Evolutionary conservation across 2,888 invertebrate species (phyloP).

Genomic region (Gymnoscelis rufifasciata): DNA sequence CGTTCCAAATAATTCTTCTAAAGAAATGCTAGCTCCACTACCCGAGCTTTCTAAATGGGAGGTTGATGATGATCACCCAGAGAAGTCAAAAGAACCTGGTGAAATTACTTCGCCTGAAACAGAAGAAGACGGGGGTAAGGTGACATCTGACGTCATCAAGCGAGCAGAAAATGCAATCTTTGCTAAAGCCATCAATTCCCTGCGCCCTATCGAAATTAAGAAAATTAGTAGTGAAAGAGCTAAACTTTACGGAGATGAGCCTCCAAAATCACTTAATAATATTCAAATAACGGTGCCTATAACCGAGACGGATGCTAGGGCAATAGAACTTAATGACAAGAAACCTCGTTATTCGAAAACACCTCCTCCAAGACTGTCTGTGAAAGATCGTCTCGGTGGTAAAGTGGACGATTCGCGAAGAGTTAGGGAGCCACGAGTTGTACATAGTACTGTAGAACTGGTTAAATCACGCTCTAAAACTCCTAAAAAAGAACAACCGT

Average conservation of each 20-base stretch:
- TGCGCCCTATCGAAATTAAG: constrained; percentile 87
- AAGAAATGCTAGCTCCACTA: constrained; percentile 84
- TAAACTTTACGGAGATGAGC: constrained; percentile 81
- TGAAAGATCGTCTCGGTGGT: constrained; percentile 89
- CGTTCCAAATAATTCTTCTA: constrained; percentile 42
- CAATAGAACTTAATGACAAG: constrained; percentile 70
- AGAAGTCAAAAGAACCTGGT: constrained; percentile 66
- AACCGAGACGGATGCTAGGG: constrained; percentile 60
- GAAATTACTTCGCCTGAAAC: constrained; percentile 70
- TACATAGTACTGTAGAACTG: constrained; percentile 77
- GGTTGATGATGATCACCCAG: constrained; percentile 80
- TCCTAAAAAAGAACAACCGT: constrained; percentile 66
- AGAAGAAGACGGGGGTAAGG: constrained; percentile 81
- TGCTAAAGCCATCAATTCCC: constrained; percentile 91
- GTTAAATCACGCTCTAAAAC: constrained; percentile 77
- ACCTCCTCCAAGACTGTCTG: constrained; percentile 83
- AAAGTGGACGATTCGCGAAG: constrained; percentile 82
- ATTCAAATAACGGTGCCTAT: constrained; percentile 79
- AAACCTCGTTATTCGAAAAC: constrained; percentile 65
- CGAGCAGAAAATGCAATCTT: constrained; percentile 95
- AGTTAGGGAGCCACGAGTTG: constrained; percentile 72
- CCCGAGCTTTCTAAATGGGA: constrained; percentile 95
- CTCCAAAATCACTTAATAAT: constrained; percentile 61
- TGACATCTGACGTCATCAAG: constrained; percentile 92
- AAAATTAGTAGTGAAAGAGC: constrained; percentile 85